Evolutionary conservation across 2,888 invertebrate species (phyloP), one percentile per base, ranked within the genome.

Genomic region (Mythimna lalbum): DNA sequence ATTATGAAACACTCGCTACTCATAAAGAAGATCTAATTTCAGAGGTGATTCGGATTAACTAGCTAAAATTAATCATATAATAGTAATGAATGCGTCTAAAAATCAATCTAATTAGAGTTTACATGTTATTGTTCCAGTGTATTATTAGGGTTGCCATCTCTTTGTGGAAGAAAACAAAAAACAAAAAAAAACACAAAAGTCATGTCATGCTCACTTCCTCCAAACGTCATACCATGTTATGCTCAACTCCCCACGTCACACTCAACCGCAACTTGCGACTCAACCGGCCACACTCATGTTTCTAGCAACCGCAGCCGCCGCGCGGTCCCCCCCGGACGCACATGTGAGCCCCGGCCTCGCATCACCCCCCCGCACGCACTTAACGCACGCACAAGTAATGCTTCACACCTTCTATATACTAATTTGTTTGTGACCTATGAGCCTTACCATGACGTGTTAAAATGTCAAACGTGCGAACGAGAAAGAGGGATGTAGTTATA

Each of bases 231-330:
- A 47, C 17, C 43, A 21, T 21, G 21, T 61, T 39, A 19, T 7
- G 21, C 61, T 64, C 17, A 36, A 36, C 17, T 27, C 12, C 12
- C 4, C 19, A 47, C 49, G 75, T 50, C 23, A 56, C 21, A 49
- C 67, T 68, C 52, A 50, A 59, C 55, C 21, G 12, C 7, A 12
- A 63, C 33, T 62, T 50, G n/a, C 17, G 55, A 63, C 53, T 19
- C 39, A 49, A 49, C 64, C 63, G 61, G 64, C 57, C 52, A 52
- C 55, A 21, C 60, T 53, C 78, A 69, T 86, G 79, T 86, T 90
- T 92, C 76, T 92, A 92, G 92, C 93, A 93, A 88, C 93, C 93
- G 81, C 91, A 91, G 85, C 89, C 89, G 87, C 89, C 91, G 76
- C 90, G 93, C 80, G 92, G 91, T 73, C 84, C 88, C 17, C 1